Evolutionary conservation across 2,113 vertebrate species (phyloP), one percentile per base, ranked within the genome.

Genomic region (Cephalophus harveyi): DNA sequence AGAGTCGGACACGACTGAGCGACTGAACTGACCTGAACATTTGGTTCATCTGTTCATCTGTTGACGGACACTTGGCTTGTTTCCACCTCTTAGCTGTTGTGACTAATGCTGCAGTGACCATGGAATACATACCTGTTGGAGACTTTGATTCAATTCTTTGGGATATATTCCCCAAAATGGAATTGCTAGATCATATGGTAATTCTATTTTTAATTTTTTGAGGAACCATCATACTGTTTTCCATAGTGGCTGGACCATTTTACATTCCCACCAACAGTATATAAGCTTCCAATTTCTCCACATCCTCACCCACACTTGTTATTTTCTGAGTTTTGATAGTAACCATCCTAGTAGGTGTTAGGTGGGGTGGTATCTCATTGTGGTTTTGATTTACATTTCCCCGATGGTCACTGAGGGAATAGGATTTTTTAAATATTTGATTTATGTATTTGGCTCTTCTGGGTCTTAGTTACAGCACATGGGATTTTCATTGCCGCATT

Each of bases 91-190:
- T 2, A 17, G 30, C 76, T 14, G 0, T 2, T 3, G 76, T 40
- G 92, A 12, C 2, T 13, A 2, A 25, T 1, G 8, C 87, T 33
- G 54, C 71, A 2, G 0, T 1, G 50, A 8, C 28, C 36, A 33
- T 0, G 15, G 59, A 15, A 8, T 43, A 3, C 0, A 0, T 2
- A 19, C 23, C 71, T 82, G 74, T 50, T 23, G 8, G 19, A 92
- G 92, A 43, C 60, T 60, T 48, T 62, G 81, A 79, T 82, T 40
- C 60, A 7, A 4, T 40, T 27, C 74, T 40, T 19, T 0, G 16
- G 74, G 54, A 60, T 79, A 19, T 67, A 28, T 14, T 43, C 33
- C 40, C 78, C 33, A 81, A 82, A 57, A 67, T 36, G 52, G 90
- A 60, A 28, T 36, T 6, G 82, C 87, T 57, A 21, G 87, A 13